A percentile compares a stretch with the other conserved stretches of the same genome.
These are phyloP conservation scores for Hecatera dysodea DNA, from an alignment of 2,888 invertebrate genomes.

Conservation along the genomic window DNA sequence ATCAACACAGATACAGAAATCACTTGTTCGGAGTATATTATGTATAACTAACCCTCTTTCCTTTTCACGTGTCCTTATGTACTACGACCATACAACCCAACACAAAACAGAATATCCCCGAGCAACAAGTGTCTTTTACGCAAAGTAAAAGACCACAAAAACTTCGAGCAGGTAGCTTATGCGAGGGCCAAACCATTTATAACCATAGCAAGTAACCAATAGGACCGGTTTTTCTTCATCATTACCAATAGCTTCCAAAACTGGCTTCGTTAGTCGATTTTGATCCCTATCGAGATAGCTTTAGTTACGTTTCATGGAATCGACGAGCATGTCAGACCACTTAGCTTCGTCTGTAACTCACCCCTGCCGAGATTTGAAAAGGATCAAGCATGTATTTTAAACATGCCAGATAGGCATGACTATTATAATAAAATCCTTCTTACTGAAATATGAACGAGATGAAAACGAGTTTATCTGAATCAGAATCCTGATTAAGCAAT, in stretches of 20 bases:
- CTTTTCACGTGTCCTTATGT: slow-evolving; percentile 64
- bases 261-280: slow-evolving; percentile 73
- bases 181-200: slow-evolving; percentile 79
- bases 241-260: slow-evolving; percentile 72
- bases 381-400: slow-evolving; percentile 73
- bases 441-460: slow-evolving; percentile 26
- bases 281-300: slow-evolving; percentile 73
- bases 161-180: slow-evolving; percentile 85
- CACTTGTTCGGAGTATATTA: slow-evolving; percentile 25
- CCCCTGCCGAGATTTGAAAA: slow-evolving; percentile 86
- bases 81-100: slow-evolving; percentile 65
- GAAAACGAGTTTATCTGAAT: slow-evolving; percentile 34
- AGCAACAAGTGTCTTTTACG: slow-evolving; percentile 89
- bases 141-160: slow-evolving; percentile 88
- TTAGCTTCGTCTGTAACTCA: slow-evolving; percentile 79
- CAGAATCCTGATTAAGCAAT: slow-evolving; percentile 17
- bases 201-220: slow-evolving; percentile 80
- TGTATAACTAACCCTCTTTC: slow-evolving; percentile 41
- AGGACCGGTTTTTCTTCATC: slow-evolving; percentile 83
- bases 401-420: slow-evolving; percentile 55
- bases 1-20: slow-evolving; percentile 12
- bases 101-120: slow-evolving; percentile 82
- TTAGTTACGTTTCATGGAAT: slow-evolving; percentile 67
- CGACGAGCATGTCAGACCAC: slow-evolving; percentile 63
- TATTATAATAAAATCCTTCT: slow-evolving; percentile 48